Percentiles rank a stretch among this genome's conserved stretches.
Evolutionary conservation across 2,888 invertebrate species (phyloP).

Genomic region (Spilarctia lutea): DNA sequence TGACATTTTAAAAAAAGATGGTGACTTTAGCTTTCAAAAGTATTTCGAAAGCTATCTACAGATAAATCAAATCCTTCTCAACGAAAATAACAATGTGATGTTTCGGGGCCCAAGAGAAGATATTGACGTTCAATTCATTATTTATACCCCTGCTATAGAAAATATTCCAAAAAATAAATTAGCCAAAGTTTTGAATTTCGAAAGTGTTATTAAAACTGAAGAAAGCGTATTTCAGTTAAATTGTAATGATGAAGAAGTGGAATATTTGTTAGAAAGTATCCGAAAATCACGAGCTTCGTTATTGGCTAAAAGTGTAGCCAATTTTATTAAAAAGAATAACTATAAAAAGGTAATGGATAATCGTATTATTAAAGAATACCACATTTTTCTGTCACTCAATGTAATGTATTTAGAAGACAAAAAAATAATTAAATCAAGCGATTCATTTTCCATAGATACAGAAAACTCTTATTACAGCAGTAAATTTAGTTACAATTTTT

Average conservation of each 20-base stretch:
- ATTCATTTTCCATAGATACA: background rate
- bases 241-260: slow-evolving; percentile 30
- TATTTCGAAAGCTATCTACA: slow-evolving; percentile 42
- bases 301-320: slow-evolving; percentile 34
- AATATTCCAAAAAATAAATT: slow-evolving; percentile 22
- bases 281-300: slow-evolving; percentile 30
- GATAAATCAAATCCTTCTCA: slow-evolving; percentile 29
- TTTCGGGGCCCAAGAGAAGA: slow-evolving; percentile 27
- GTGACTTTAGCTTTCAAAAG: slow-evolving; percentile 37
- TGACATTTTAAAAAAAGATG: slow-evolving; percentile 31
- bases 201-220: slow-evolving; percentile 29
- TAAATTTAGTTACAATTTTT: slow-evolving; percentile 26
- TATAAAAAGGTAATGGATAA: slow-evolving; percentile 34
- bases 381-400: slow-evolving; percentile 31
- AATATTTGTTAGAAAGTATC: slow-evolving; percentile 24
- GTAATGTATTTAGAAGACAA: slow-evolving; percentile 11
- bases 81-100: slow-evolving; percentile 27
- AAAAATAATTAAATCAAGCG: background rate
- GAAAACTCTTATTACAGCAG: slow-evolving; percentile 13
- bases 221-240: slow-evolving; percentile 32
- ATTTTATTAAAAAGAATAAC: slow-evolving; percentile 34
- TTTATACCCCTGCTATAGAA: slow-evolving; percentile 41
- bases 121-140: slow-evolving; percentile 35
- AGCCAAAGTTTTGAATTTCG: background rate
- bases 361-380: slow-evolving; percentile 36